Conservation (phyloP, 2,113 vertebrate species). For the Pyrgilauda ruficollis region DNA sequence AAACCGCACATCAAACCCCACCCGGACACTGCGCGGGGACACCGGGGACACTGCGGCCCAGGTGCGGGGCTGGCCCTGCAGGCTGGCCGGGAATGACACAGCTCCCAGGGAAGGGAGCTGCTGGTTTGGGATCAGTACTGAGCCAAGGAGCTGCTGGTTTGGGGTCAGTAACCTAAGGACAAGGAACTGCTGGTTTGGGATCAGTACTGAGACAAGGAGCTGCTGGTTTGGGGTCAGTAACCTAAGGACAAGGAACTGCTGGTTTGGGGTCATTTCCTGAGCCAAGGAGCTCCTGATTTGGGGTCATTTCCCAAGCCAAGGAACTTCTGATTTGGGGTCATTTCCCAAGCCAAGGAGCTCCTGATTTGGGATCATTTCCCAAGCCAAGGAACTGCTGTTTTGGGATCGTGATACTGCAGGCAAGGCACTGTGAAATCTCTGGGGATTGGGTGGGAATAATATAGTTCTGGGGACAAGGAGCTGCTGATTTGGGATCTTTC, state of each 20-base stretch:
- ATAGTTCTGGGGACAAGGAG: not conserved
- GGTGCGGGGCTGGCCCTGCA: rapidly evolving
- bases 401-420: not conserved
- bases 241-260: too few relatives aligned
- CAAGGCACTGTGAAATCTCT: not conserved
- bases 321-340: too few relatives aligned
- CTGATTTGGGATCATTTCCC: not conserved
- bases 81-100: rapidly evolving
- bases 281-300: not conserved
- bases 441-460: not conserved
- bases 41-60: not conserved
- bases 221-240: too few relatives aligned
- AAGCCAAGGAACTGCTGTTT: too few relatives aligned
- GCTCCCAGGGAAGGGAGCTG: not conserved
- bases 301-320: rapidly evolving
- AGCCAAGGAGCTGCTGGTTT: not conserved
- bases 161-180: not conserved
- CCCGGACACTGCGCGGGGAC: not conserved
- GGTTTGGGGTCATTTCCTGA: not conserved
- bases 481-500: too few relatives aligned
- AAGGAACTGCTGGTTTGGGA: not conserved
- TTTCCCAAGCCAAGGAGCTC: not conserved
- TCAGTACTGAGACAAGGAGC: not conserved
- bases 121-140: too few relatives aligned
- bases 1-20: slow-evolving; percentile 75